These are phyloP conservation scores for Diadema setosum DNA, from an alignment of 35 echinoderm and acorn worm species.

Conservation along the genomic window DNA sequence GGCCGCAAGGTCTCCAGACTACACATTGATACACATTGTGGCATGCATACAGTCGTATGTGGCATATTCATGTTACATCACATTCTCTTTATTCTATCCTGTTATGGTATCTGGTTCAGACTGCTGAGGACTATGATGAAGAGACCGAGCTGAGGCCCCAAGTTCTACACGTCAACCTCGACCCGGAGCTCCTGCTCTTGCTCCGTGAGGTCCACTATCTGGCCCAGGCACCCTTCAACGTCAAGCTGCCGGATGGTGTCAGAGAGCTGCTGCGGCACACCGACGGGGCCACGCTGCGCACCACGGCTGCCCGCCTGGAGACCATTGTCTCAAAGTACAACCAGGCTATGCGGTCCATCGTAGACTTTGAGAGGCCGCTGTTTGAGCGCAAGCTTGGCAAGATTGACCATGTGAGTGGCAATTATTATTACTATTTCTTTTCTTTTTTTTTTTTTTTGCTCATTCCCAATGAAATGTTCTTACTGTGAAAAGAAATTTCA, in stretches of 20 bases:
- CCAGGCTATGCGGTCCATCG: slow-evolving; percentile 83
- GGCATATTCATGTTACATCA: no score
- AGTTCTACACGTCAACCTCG: slow-evolving; percentile 90
- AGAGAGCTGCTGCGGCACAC: slow-evolving; percentile 75
- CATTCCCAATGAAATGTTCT: no score
- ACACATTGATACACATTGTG: no score
- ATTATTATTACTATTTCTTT: no score
- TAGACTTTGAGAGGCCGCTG: slow-evolving; percentile 92
- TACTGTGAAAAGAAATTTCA: no score
- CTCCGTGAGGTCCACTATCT: slow-evolving; percentile 93
- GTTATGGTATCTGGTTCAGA: slow-evolving; percentile 47
- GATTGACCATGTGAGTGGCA: slow-evolving; percentile 88
- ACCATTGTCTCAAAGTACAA: slow-evolving; percentile 99
- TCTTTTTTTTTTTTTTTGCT: no score
- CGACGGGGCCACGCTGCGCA: slow-evolving; percentile 74
- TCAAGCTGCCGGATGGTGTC: slow-evolving; percentile 87
- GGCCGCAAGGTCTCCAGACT: no score
- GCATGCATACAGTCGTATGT: no score
- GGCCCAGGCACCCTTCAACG: slow-evolving; percentile 68
- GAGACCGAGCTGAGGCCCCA: slow-evolving; percentile 83
- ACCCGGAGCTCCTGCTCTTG: slow-evolving; percentile 75
- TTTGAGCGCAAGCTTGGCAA: slow-evolving; percentile 95
- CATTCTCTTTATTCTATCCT: no score
- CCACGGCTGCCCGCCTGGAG: slow-evolving; percentile 72
- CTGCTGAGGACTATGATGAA: slow-evolving; percentile 88